These are phyloP conservation scores for Mionectes macconnelli DNA, from an alignment of 2,113 vertebrate species.

Conservation along the genomic window DNA sequence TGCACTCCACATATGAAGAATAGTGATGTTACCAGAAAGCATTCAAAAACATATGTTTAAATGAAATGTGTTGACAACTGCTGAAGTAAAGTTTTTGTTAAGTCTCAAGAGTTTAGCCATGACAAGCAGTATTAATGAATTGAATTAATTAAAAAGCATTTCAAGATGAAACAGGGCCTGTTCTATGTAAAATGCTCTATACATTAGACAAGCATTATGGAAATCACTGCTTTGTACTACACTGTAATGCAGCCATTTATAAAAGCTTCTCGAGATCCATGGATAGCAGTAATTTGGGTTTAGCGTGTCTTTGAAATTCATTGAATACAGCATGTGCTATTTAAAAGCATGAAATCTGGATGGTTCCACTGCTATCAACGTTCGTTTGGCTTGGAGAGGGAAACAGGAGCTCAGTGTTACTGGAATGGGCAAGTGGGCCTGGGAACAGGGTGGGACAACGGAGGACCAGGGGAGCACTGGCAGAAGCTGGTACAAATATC, in stretches of 20 bases:
- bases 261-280: constrained; percentile 72
- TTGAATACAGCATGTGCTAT: constrained; percentile 61
- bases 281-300: constrained; percentile 70
- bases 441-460: accelerated
- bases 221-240: constrained; percentile 73
- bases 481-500: background rate
- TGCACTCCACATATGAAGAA: constrained; percentile 66
- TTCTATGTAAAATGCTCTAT: constrained; percentile 71
- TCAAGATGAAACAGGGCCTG: constrained; percentile 73
- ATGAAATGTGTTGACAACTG: constrained; percentile 75
- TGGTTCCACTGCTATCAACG: constrained; percentile 53
- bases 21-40: constrained; percentile 54
- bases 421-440: background rate
- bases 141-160: constrained; percentile 80
- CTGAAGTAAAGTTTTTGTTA: constrained; percentile 73
- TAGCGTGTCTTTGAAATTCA: constrained; percentile 72
- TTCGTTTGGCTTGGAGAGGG: background rate
- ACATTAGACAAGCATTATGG: constrained; percentile 79
- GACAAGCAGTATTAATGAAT: constrained; percentile 76
- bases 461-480: background rate
- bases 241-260: constrained; percentile 73
- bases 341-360: constrained; percentile 69
- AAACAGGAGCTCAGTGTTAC: background rate
- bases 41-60: constrained; percentile 68
- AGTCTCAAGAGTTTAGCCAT: constrained; percentile 76